Evolutionary conservation across 2,113 vertebrate species (phyloP).

Genomic region (Nothobranchius kuhntae): DNA sequence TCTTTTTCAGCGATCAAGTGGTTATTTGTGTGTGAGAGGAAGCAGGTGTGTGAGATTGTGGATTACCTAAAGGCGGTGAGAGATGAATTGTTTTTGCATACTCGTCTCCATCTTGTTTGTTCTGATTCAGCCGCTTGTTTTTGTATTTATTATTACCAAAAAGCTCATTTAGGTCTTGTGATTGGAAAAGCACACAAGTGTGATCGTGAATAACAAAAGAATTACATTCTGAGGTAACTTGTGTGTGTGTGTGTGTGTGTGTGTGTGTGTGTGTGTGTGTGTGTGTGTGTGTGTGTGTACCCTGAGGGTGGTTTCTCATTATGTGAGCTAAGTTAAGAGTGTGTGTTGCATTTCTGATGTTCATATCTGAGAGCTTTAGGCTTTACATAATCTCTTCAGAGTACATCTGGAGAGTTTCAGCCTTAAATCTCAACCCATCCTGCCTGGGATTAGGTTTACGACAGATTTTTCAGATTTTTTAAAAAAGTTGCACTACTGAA

Average conservation of each 20-base stretch:
- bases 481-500: too few species aligned
- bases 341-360: not conserved
- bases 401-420: too few species aligned
- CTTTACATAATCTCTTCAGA: too few species aligned
- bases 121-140: slow-evolving; percentile 42
- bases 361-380: too few species aligned
- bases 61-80: not conserved
- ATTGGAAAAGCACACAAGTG: slow-evolving; percentile 61
- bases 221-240: slow-evolving; percentile 20
- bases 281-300: slow-evolving; percentile 13
- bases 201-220: slow-evolving; percentile 31
- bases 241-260: too few species aligned
- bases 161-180: slow-evolving; percentile 54
- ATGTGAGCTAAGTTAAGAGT: slow-evolving; percentile 15
- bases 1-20: slow-evolving; percentile 52
- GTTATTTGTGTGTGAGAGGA: not conserved
- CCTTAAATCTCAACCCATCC: too few species aligned
- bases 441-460: too few species aligned
- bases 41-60: not conserved
- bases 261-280: slow-evolving; percentile 4
- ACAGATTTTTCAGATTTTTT: too few species aligned
- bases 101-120: slow-evolving; percentile 30
- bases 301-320: slow-evolving; percentile 13
- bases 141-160: slow-evolving; percentile 45
- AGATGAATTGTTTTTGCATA: slow-evolving; percentile 21